Percentiles rank a stretch among this genome's conserved stretches.
Conservation (phyloP, 2,113 vertebrate species). For the Crotalus viridis region DNA sequence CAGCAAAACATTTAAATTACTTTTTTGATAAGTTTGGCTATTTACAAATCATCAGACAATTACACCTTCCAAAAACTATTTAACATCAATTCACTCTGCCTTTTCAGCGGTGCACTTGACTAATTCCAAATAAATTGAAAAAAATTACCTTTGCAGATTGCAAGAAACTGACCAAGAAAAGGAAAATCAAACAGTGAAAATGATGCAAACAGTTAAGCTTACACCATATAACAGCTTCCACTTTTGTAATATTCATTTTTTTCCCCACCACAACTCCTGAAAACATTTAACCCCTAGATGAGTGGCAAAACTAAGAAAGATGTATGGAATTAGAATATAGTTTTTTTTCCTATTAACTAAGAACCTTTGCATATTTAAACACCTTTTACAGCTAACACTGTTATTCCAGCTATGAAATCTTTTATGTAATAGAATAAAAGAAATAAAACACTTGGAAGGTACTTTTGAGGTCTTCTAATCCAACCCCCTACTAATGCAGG, state of each 20-base stretch:
- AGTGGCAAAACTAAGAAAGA: slow-evolving; percentile 6
- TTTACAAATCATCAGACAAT: slow-evolving; percentile 86
- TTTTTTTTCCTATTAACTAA: neutral
- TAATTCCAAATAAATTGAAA: slow-evolving; percentile 83
- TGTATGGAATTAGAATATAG: neutral
- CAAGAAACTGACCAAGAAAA: slow-evolving; percentile 76
- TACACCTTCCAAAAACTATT: slow-evolving; percentile 84
- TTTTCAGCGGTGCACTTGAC: slow-evolving; percentile 79
- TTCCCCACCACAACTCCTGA: neutral
- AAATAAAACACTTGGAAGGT: no score
- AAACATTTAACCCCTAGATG: slow-evolving; percentile 56
- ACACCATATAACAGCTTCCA: slow-evolving; percentile 55
- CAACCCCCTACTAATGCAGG: no score
- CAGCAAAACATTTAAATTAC: slow-evolving; percentile 82
- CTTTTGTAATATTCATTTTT: slow-evolving; percentile 46
- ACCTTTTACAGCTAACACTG: neutral
- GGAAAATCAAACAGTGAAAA: slow-evolving; percentile 58
- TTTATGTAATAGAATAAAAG: no score
- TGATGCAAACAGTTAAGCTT: slow-evolving; percentile 60
- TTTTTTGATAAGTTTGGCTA: slow-evolving; percentile 81
- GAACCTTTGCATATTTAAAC: neutral
- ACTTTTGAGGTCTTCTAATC: no score
- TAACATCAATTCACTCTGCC: slow-evolving; percentile 82
- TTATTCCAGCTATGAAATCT: neutral
- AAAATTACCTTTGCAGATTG: slow-evolving; percentile 76